phyloP scores from a whole-genome alignment of 2,888 invertebrate genomes.

The Nephrocerus scutellatus region DNA sequence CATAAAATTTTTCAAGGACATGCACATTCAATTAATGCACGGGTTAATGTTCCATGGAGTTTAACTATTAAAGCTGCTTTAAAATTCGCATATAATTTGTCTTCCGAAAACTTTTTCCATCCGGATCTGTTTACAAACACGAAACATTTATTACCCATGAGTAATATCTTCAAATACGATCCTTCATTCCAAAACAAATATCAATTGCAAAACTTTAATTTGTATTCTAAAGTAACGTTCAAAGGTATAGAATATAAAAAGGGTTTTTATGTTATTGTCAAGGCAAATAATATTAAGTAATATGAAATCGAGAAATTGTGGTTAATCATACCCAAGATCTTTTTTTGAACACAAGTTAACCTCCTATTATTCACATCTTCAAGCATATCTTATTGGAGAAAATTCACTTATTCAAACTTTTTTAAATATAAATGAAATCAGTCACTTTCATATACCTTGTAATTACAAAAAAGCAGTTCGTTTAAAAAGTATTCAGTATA shows the following conservation, averaged over 20 bases:
- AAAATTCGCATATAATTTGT: constrained; percentile 15
- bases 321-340: too few species aligned
- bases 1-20: constrained; percentile 15
- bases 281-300: background rate
- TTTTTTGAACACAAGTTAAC: too few species aligned
- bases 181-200: constrained; percentile 8
- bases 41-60: constrained; percentile 14
- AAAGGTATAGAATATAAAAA: constrained; percentile 3
- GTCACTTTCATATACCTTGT: too few species aligned
- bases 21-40: constrained; percentile 16
- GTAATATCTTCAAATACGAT: constrained; percentile 10
- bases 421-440: too few species aligned
- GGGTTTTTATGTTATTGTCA: constrained; percentile 1
- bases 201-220: constrained; percentile 3
- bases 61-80: constrained; percentile 13
- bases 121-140: constrained; percentile 6
- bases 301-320: constrained; percentile 1
- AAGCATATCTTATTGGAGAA: too few species aligned
- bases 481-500: too few species aligned
- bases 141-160: constrained; percentile 6
- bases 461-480: too few species aligned
- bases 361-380: too few species aligned
- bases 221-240: constrained; percentile 1
- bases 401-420: too few species aligned
- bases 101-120: constrained; percentile 15